Base-by-base conservation (phyloP, 2,797 vertebrate genomes). In the Huso huso region DNA sequence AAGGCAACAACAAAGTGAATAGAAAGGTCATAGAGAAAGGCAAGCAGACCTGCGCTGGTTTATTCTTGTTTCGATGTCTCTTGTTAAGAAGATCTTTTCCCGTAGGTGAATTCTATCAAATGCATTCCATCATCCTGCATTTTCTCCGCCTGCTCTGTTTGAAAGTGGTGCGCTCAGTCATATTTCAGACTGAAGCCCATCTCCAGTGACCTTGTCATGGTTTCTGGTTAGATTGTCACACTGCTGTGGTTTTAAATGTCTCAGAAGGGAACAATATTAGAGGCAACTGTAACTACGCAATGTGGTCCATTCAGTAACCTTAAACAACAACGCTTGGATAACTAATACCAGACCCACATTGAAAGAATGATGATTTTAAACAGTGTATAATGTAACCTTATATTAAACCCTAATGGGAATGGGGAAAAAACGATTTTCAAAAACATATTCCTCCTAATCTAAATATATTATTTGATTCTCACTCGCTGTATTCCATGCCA, bases 151-250 rank as follows among this genome's bases (percentile, higher is more conserved):
- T 2, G 4, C 55, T 11, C 12, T 58, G 55, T 58, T 58, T 58
- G 15, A 58, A 58, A 11, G 11, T n/a, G 7, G 10, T 58, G 55
- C 11, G 4, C 55, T n/a, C 55, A 58, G 9, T 58, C 55, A n/a
- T 58, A 2, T 11, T 58, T 58, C 48, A 63, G 61, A 48, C 37
- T 48, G 15, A 48, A n/a, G 10, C 23, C 61, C 13, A 23, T 58
- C 48, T n/a, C 48, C 53, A 13, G 50, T 64, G 63, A 50, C 11
- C 23, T 23, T 68, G 62, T 68, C 13, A 61, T 10, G 37, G 67
- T 15, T 55, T 6, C 55, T 58, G 12, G 15, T n/a, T 11, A 58
- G 11, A 58, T 7, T 58, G 55, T 13, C 55, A 58, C 55, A 58
- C 55, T 58, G 12, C 12, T 11, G 12, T 58, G 55, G 55, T 58